Base-by-base conservation (phyloP, 2,888 invertebrate species). In the Notodonta dromedarius region DNA sequence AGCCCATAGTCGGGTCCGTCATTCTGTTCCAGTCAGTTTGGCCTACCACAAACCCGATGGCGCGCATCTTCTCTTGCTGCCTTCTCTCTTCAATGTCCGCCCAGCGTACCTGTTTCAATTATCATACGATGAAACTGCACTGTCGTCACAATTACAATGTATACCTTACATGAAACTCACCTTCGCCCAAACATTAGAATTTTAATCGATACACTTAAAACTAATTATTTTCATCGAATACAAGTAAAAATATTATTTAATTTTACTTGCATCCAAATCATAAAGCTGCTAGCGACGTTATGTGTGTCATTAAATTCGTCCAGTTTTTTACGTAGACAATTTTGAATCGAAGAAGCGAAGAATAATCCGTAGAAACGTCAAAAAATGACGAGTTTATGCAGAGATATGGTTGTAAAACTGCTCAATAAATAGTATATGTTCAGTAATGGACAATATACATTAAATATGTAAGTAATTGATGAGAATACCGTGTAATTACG, bases 21-120 rank as follows among this genome's bases (percentile, higher is more conserved):
- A 99, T 98, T 72, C 98, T 95, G 69, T 96, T 96, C 99, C 99
- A 99, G 87, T 99, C 97, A 0, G 99, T 99, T 83, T 98, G 98
- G 0, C 99, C 99, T 64, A 99, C 98, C 58, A 99, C 98, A 93
- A 99, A 99, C 32, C 99, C 99, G 69, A 99, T 96, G 39, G 98
- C 98, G 58, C 98, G 96, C 95, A 98, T 97, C 93, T 98, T 97
- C 86, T 97, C 97, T 92, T 98, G 98, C 80, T 97, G 94, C 79
- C 97, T 97, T 83, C 96, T 95, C 89, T 99, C 99, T 94, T 99
- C 99, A 83, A 99, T 94, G 91, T 99, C 99, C 57, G 99, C 99
- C 99, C 99, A 99, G 79, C 99, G 96, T 77, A 99, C 99, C 99
- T 99, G 91, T 91, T 89, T 88, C 82, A 91, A 89, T 82, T 83